Percentiles rank a stretch among this genome's conserved stretches.
Conservation (phyloP, 2,797 vertebrate genomes). For the Eurystomus glaucurus region DNA sequence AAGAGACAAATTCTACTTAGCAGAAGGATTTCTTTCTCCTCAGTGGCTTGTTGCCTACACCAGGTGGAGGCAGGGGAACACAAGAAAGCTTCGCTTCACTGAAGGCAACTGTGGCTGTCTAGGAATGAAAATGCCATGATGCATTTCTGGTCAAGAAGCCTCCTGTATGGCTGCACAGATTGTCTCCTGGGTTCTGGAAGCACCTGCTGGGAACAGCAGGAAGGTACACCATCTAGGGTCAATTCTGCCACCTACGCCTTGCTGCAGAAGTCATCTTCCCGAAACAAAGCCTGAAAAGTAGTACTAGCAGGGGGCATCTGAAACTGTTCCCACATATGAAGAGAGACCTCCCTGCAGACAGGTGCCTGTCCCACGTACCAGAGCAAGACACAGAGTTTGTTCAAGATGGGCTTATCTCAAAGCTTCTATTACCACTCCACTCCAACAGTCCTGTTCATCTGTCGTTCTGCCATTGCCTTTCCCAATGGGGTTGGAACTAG, state of each 20-base stretch:
- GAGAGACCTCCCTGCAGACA: background rate
- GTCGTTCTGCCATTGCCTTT: background rate
- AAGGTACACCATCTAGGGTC: background rate
- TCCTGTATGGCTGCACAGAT: background rate
- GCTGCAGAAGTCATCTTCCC: background rate
- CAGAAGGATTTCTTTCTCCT: background rate
- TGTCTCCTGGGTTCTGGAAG: background rate
- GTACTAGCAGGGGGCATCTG: background rate
- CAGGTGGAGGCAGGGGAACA: background rate
- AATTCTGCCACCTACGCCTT: fast-evolving
- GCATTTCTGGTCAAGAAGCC: background rate
- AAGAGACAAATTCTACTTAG: background rate
- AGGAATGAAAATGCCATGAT: background rate
- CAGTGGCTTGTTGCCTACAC: background rate
- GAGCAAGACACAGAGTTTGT: background rate
- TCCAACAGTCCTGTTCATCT: background rate
- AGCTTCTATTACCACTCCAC: background rate
- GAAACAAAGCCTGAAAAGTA: background rate
- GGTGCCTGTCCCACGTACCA: background rate
- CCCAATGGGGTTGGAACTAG: background rate
- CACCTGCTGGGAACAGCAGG: background rate
- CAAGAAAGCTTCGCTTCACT: background rate
- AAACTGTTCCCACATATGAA: background rate
- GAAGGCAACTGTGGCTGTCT: background rate
- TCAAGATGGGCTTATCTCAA: background rate